A percentile compares a stretch with the other conserved stretches of the same genome.
phyloP scores from a whole-genome alignment of 2,113 vertebrate species.

The Dicentrarchus labrax region DNA sequence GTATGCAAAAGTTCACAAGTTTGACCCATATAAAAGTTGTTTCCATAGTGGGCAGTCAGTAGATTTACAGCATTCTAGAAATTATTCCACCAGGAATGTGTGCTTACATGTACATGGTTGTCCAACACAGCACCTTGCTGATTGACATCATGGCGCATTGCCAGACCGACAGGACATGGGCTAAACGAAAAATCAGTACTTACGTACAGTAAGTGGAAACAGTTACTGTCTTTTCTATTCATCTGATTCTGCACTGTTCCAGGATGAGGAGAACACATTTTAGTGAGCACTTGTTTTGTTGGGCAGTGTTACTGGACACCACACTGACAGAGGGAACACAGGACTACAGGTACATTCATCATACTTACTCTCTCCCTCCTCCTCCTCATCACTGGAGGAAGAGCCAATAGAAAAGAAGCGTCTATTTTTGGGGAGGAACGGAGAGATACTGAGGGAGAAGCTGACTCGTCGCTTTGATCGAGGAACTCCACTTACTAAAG shows the following conservation, averaged over 20 bases:
- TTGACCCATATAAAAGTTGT: too few relatives aligned
- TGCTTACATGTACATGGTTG: too few relatives aligned
- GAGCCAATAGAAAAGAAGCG: conserved; percentile 91
- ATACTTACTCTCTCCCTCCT: conserved; percentile 91
- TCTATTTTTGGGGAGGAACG: conserved; percentile 91
- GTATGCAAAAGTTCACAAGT: too few relatives aligned
- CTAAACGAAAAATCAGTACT: too few relatives aligned
- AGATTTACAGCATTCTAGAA: too few relatives aligned
- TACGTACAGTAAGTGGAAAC: too few relatives aligned
- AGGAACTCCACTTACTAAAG: conserved; percentile 80
- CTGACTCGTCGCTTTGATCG: conserved; percentile 86
- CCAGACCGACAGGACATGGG: too few relatives aligned
- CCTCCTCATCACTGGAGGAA: conserved; percentile 90
- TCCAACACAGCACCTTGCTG: too few relatives aligned
- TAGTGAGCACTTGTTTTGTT: conserved; percentile 8
- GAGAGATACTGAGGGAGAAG: conserved; percentile 92
- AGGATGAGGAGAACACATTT: not conserved
- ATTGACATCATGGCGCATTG: too few relatives aligned
- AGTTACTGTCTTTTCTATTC: too few relatives aligned
- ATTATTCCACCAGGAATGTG: too few relatives aligned
- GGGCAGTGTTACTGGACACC: conserved; percentile 29
- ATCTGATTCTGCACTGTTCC: not conserved
- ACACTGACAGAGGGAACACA: conserved; percentile 1
- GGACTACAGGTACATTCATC: not conserved
- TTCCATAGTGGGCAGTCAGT: too few relatives aligned